Percentiles rank a stretch among this genome's conserved stretches.
phyloP scores from a whole-genome alignment of 1,140 invertebrate species.

The Zaprionus africanus region DNA sequence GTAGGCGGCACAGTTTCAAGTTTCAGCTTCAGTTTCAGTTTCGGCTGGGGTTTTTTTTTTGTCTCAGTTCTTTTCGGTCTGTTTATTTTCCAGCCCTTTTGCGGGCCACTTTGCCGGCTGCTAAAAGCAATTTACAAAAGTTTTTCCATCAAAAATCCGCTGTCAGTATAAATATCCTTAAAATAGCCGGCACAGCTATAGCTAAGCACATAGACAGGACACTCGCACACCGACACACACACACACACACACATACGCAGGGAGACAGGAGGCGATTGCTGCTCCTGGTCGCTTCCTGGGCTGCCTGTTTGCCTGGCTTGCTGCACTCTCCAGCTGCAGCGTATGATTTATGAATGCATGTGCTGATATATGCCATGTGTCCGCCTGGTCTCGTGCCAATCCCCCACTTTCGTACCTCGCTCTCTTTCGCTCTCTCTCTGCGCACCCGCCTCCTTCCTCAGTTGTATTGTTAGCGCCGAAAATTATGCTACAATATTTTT shows the following conservation, averaged over 20 bases:
- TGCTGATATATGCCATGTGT: slow-evolving; percentile 77
- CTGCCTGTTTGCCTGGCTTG: slow-evolving; percentile 32
- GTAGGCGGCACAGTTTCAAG: slow-evolving; percentile 19
- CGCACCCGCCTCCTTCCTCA: slow-evolving; percentile 8
- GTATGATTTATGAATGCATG: slow-evolving; percentile 84
- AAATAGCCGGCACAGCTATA: slow-evolving; percentile 72
- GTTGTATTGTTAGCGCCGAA: slow-evolving; percentile 74
- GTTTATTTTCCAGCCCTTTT: slow-evolving; percentile 14
- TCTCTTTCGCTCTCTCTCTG: not conserved
- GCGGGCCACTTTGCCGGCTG: slow-evolving; percentile 35
- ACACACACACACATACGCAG: slow-evolving; percentile 27
- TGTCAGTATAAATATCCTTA: slow-evolving; percentile 84
- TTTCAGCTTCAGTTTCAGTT: not conserved
- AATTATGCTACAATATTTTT: slow-evolving; percentile 83
- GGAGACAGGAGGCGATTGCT: slow-evolving; percentile 40
- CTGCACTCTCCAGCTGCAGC: slow-evolving; percentile 75
- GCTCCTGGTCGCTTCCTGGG: slow-evolving; percentile 67
- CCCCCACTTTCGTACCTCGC: not conserved
- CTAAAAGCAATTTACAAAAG: slow-evolving; percentile 84
- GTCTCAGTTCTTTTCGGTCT: not conserved
- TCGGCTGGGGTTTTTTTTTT: slow-evolving; percentile 7
- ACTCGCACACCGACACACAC: slow-evolving; percentile 27
- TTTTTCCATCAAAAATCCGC: slow-evolving; percentile 84
- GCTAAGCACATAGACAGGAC: slow-evolving; percentile 52
- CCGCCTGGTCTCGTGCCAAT: slow-evolving; percentile 35